Base-by-base conservation (phyloP, 1,140 invertebrate species). In the Tetramorium simillimum region DNA sequence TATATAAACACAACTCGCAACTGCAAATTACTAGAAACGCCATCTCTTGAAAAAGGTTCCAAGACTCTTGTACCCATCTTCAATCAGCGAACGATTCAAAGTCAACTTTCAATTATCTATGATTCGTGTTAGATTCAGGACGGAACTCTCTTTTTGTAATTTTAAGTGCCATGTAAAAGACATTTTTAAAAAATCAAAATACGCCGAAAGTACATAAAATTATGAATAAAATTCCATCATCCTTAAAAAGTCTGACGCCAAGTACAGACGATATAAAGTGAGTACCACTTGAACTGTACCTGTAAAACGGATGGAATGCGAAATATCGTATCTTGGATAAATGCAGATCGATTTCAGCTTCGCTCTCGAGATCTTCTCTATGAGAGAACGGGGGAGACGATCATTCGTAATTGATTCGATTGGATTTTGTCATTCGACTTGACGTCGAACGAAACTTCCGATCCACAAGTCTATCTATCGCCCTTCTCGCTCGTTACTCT, bases 21-120 rank as follows among this genome's bases (percentile, higher is more conserved):
- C 10, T 43, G 18, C 63, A 46, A 28, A 69, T 69, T 6, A 46
- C n/a, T 21, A 46, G 40, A 69, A 16, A 49, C 65, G 65, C 65
- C 65, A 69, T 69, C 65, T 69, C 40, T 69, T 28, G 65, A 69
- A 69, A 69, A 46, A 24, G 65, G 5, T 28, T 33, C 21, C 65
- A 49, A 69, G 21, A 49, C 12, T 46, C 43, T 63, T 46, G 28
- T 69, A 69, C 1, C 0, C 16, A 40, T 81, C 77, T 81, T 56
- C 28, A 70, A 81, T 53, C 33, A 49, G n/a, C 2, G 16, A 62
- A 46, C 21, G 33, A 53, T 49, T 5, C 43, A 69, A 24, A 46
- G 18, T 14, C 10, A 69, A 49, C 65, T 69, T 69, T 69, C 10
- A 69, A 49, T 49, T 49, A 24, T 69, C n/a, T n/a, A 69, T 24